Evolutionary conservation across 2,888 invertebrate species (phyloP).

Genomic region (Oxyteleia sp.): DNA sequence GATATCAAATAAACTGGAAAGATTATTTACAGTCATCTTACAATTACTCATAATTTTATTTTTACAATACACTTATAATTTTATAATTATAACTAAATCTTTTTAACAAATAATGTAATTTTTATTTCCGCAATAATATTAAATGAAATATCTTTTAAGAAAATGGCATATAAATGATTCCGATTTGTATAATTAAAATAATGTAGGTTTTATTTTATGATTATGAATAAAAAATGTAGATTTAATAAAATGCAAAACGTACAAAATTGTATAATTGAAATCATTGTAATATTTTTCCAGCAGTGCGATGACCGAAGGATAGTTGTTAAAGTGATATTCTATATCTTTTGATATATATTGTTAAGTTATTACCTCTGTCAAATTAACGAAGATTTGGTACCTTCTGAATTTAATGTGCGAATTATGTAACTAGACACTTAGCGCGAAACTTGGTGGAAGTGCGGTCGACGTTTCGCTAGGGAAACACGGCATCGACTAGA

Average conservation of each 20-base stretch:
- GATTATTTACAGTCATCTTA: neutral
- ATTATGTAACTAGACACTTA: conserved; percentile 63
- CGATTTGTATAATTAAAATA: no score
- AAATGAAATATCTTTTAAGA: no score
- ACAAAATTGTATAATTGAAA: conserved; percentile 3
- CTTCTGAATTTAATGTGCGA: conserved; percentile 19
- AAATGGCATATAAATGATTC: no score
- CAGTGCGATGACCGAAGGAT: conserved; percentile 22
- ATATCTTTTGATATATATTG: neutral
- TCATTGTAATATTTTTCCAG: conserved; percentile 10
- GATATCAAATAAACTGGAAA: neutral
- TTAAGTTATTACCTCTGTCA: conserved; percentile 5
- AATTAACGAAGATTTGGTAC: conserved; percentile 18
- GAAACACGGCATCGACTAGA: conserved; percentile 84
- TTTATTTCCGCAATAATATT: no score
- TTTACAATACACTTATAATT: no score
- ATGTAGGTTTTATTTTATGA: neutral
- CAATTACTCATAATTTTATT: no score
- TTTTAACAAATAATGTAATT: no score
- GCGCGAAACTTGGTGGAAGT: conserved; percentile 42
- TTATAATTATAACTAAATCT: no score
- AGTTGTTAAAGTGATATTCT: neutral
- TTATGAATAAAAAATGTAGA: neutral
- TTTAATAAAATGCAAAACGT: neutral
- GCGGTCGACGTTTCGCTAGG: conserved; percentile 76